Evolutionary conservation across 2,888 invertebrate species (phyloP).

Genomic region (Drosophila mettleri): DNA sequence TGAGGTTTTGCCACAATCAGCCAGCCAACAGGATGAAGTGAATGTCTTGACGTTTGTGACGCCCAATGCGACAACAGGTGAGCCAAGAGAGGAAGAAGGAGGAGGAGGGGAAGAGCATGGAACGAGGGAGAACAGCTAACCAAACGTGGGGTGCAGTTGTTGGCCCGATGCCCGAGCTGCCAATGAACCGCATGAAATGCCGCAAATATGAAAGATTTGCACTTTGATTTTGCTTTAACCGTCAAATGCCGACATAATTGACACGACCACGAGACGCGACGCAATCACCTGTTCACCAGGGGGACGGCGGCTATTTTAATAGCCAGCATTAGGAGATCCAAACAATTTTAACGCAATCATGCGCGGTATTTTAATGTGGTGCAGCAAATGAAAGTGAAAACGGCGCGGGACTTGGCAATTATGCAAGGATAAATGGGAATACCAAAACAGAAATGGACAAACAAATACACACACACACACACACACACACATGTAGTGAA

Average conservation of each 20-base stretch:
- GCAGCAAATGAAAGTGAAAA: slow-evolving; percentile 80
- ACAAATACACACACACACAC: not conserved
- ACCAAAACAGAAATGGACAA: not conserved
- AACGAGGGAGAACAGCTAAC: not conserved
- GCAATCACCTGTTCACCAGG: slow-evolving; percentile 38
- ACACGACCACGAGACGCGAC: slow-evolving; percentile 46
- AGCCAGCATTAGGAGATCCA: slow-evolving; percentile 77
- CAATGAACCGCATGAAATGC: slow-evolving; percentile 68
- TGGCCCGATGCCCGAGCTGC: slow-evolving; percentile 32
- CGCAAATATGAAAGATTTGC: slow-evolving; percentile 77
- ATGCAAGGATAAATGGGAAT: slow-evolving; percentile 57
- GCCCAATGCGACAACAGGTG: slow-evolving; percentile 72
- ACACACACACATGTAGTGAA: not conserved
- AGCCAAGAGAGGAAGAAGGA: slow-evolving; percentile 20
- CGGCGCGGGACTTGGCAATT: slow-evolving; percentile 55
- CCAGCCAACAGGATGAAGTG: slow-evolving; percentile 72
- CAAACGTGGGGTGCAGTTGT: slow-evolving; percentile 7
- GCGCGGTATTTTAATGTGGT: slow-evolving; percentile 77
- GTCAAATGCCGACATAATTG: slow-evolving; percentile 74
- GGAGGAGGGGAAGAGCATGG: no score
- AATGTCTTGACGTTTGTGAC: slow-evolving; percentile 58
- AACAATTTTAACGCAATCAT: slow-evolving; percentile 82
- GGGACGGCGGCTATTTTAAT: slow-evolving; percentile 62
- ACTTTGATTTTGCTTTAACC: slow-evolving; percentile 75
- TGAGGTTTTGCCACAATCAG: slow-evolving; percentile 67